phyloP scores from a whole-genome alignment of 2,113 vertebrate species.

The Marcusenius ussheri region DNA sequence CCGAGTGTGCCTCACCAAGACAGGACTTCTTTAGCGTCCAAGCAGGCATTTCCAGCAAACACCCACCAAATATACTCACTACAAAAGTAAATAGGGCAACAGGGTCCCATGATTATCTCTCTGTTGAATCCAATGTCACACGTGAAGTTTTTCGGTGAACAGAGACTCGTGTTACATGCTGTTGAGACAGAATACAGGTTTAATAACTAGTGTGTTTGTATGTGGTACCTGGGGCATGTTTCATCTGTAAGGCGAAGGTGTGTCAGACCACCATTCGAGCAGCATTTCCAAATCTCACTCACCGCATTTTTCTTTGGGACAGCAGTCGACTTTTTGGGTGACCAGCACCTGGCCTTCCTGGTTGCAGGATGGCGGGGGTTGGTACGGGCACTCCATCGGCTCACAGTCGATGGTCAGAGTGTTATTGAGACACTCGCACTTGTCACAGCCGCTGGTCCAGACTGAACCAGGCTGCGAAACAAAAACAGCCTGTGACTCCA shows the following conservation, averaged over 20 bases:
- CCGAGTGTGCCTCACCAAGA: background rate
- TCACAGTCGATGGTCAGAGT: constrained; percentile 8
- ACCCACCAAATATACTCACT: constrained; percentile 33
- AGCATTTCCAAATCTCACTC: background rate
- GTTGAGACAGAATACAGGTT: background rate
- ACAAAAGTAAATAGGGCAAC: constrained; percentile 36
- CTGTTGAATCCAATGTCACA: constrained; percentile 34
- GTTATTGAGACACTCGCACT: constrained; percentile 11
- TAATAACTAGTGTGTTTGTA: background rate
- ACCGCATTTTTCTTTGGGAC: constrained; percentile 15
- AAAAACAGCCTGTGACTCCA: background rate
- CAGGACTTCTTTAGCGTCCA: background rate
- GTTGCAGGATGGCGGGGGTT: constrained; percentile 4
- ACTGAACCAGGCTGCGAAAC: constrained; percentile 29
- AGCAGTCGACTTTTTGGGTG: background rate
- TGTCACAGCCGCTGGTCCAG: constrained; percentile 24
- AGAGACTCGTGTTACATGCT: constrained; percentile 32
- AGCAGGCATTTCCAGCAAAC: background rate
- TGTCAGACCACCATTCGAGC: background rate
- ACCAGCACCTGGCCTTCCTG: constrained; percentile 15
- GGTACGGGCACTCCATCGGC: background rate
- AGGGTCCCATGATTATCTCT: constrained; percentile 22
- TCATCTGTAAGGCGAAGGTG: background rate
- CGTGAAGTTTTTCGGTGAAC: background rate
- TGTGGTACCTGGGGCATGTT: background rate